Conservation (phyloP, 1,140 invertebrate species). For the Drosophila kikkawai region DNA sequence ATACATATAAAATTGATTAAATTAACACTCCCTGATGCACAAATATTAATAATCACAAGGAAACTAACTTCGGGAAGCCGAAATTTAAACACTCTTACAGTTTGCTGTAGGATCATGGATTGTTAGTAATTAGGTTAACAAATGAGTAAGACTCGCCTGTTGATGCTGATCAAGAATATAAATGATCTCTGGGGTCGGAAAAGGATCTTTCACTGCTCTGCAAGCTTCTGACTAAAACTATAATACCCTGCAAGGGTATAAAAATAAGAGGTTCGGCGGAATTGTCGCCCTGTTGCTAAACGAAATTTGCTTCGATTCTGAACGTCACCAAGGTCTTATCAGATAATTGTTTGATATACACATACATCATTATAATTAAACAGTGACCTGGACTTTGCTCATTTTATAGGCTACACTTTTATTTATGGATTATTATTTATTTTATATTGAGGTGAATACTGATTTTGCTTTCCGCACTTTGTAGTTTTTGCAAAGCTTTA, state of each 20-base stretch:
- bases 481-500: not conserved
- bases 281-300: conserved; percentile 2
- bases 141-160: too few species aligned
- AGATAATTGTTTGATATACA: conserved; percentile 1
- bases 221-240: too few species aligned
- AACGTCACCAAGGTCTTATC: conserved; percentile 17
- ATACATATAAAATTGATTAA: conserved; percentile 10
- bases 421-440: not conserved
- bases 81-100: too few species aligned
- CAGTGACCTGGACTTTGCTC: conserved; percentile 1
- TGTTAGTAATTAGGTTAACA: too few species aligned
- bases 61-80: too few species aligned
- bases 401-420: too few species aligned
- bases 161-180: too few species aligned
- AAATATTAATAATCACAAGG: conserved; percentile 5
- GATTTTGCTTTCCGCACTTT: not conserved
- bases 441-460: not conserved
- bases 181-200: too few species aligned
- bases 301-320: not conserved
- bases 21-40: conserved; percentile 22
- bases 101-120: too few species aligned
- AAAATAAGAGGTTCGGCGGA: not conserved
- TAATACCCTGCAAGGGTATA: too few species aligned
- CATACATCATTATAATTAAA: conserved; percentile 24
- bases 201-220: too few species aligned